A percentile compares a stretch with the other conserved stretches of the same genome.
Evolutionary conservation across 2,797 vertebrate species (phyloP).

Genomic region (Dermochelys coriacea): DNA sequence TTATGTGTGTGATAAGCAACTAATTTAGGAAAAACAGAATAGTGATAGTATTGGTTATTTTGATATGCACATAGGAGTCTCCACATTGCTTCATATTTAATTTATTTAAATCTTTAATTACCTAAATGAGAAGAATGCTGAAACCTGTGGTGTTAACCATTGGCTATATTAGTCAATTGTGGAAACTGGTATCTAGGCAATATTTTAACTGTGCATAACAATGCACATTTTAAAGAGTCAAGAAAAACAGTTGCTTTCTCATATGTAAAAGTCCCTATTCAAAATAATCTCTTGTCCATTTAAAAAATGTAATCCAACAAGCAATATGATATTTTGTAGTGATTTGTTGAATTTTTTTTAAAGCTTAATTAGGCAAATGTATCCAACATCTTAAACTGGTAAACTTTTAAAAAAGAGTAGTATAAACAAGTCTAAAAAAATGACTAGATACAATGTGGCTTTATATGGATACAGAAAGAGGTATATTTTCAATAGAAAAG

Average conservation of each 20-base stretch:
- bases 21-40: neutral
- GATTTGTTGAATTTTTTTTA: neutral
- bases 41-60: neutral
- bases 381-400: neutral
- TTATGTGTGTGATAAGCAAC: neutral
- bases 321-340: neutral
- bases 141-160: accelerated
- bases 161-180: neutral
- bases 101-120: neutral
- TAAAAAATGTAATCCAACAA: neutral
- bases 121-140: neutral
- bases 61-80: accelerated
- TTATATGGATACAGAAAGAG: neutral
- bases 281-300: accelerated
- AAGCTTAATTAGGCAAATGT: neutral
- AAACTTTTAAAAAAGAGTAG: neutral
- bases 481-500: slow-evolving; percentile 13
- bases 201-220: neutral
- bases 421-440: neutral
- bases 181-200: neutral
- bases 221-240: neutral
- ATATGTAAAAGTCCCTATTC: neutral
- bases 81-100: neutral
- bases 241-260: neutral
- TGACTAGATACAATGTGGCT: neutral